These are phyloP conservation scores for Amblyornis subalaris DNA, from an alignment of 2,113 vertebrate genomes.

Conservation along the genomic window DNA sequence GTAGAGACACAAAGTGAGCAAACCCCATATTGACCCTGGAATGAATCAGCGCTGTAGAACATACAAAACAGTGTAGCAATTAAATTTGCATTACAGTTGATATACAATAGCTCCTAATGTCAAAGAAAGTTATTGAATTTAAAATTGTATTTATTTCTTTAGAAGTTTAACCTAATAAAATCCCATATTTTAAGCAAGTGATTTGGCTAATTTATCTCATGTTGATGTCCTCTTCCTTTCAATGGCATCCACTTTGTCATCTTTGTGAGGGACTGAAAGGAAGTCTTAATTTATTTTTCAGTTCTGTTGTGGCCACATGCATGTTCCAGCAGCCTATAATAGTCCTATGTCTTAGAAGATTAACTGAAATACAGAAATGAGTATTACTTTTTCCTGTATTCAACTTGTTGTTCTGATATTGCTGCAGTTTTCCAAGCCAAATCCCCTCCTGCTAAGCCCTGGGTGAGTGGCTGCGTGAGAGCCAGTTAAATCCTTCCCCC, in stretches of 20 bases:
- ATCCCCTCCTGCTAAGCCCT: not conserved
- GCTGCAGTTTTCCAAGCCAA: conserved; percentile 3
- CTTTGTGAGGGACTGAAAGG: not conserved
- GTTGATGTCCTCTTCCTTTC: not conserved
- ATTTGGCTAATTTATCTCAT: not conserved
- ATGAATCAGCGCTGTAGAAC: not conserved
- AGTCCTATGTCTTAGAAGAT: not conserved
- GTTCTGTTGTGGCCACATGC: not conserved
- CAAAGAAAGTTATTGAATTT: not conserved
- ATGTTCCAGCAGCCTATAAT: not conserved
- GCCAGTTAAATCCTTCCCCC: not conserved
- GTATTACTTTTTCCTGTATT: not conserved
- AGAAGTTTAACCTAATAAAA: not conserved
- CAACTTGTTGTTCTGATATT: not conserved
- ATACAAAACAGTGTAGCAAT: not conserved
- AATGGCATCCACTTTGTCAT: not conserved
- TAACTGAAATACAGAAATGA: conserved; percentile 8
- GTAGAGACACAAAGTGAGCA: not conserved
- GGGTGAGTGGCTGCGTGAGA: not conserved
- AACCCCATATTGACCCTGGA: not conserved
- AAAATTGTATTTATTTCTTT: not conserved
- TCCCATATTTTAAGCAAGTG: not conserved
- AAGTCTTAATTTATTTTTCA: not conserved
- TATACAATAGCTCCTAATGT: not conserved
- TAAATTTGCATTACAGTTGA: not conserved